Evolutionary conservation across 2,797 vertebrate species (phyloP).

Genomic region (Holocentrus rufus): DNA sequence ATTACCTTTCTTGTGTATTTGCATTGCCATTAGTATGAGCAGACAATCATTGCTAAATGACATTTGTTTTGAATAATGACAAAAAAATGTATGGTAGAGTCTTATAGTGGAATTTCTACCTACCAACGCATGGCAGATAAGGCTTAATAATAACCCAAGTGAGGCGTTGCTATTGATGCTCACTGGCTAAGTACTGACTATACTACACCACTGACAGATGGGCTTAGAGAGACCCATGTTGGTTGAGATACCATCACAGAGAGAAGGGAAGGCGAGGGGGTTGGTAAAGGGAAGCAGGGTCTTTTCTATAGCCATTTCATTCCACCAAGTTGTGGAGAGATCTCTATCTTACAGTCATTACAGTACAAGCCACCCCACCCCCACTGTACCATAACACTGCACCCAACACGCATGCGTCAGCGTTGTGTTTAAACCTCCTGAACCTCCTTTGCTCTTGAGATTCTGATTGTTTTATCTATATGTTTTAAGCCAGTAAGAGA

Average conservation of each 20-base stretch:
- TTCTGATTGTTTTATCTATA: too few relatives aligned
- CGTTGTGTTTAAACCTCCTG: too few relatives aligned
- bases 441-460: too few relatives aligned
- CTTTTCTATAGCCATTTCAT: too few relatives aligned
- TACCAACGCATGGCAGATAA: conserved; percentile 34
- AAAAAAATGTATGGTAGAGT: background rate
- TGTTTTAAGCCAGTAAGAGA: too few relatives aligned
- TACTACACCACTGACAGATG: conserved; percentile 13
- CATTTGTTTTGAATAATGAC: conserved; percentile 17
- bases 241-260: background rate
- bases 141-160: conserved; percentile 14
- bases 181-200: conserved; percentile 23
- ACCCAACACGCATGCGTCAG: too few relatives aligned
- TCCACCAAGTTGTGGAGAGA: too few relatives aligned
- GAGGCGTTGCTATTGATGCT: background rate
- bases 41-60: conserved; percentile 7
- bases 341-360: too few relatives aligned
- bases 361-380: too few relatives aligned
- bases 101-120: background rate
- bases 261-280: background rate
- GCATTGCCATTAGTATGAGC: conserved; percentile 10
- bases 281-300: background rate
- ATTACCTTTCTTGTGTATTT: conserved; percentile 30
- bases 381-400: too few relatives aligned
- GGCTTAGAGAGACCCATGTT: background rate